Evolutionary conservation across 2,888 invertebrate species (phyloP), one percentile per base, ranked within the genome.

Genomic region (Zaprionus lineosus): DNA sequence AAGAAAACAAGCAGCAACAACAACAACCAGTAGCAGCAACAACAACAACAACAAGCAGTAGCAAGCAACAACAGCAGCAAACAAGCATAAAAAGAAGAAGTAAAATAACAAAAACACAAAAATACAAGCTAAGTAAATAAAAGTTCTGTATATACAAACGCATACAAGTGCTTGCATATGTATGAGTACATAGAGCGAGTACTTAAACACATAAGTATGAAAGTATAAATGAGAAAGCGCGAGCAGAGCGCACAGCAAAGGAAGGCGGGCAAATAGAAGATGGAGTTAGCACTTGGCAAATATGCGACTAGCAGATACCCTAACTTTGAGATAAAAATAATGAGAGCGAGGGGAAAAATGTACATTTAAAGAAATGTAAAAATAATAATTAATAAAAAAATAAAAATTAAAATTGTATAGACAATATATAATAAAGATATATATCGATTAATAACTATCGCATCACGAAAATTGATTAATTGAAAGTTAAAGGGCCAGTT

Each of bases 221-320:
- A 50, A 34, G 37, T 46, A 56, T 26, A 59, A 65, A 56, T 61
- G 53, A 53, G 53, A 40, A 51, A 57, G 63, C 36, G 37, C 47
- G 59, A 50, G 50, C 43, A 40, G 24, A 55, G 50, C 33, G 46
- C 43, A 44, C 33, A 47, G 46, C 37, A 65, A 61, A 67, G 72
- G 53, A 61, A 69, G 72, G 68, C 67, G 47, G 57, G 50, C 39
- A 61, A 72, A 67, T 44, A 48, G 53, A 26, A n/a, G n/a, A n/a
- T n/a, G n/a, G n/a, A n/a, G n/a, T n/a, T n/a, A n/a, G n/a, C n/a
- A n/a, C n/a, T n/a, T n/a, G n/a, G n/a, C n/a, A n/a, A n/a, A n/a
- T n/a, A n/a, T n/a, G n/a, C n/a, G n/a, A n/a, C n/a, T n/a, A n/a
- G n/a, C n/a, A n/a, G n/a, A n/a, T n/a, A n/a, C n/a, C n/a, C n/a